Conservation (phyloP, 2,888 invertebrate genomes). For the Megastigmus dorsalis region DNA sequence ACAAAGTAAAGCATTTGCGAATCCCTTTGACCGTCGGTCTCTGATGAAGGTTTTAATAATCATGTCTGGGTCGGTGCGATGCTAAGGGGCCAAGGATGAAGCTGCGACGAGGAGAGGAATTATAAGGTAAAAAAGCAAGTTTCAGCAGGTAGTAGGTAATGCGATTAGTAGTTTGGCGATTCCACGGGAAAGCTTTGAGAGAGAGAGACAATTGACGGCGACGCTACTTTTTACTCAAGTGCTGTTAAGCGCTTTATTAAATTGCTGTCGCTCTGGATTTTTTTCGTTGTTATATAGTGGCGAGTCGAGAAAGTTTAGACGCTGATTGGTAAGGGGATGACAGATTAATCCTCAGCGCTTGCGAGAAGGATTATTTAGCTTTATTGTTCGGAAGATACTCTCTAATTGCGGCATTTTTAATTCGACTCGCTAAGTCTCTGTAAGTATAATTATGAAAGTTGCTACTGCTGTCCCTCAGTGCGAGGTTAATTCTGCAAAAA, state of each 20-base stretch:
- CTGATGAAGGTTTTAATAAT: constrained; percentile 25
- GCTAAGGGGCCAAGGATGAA: neutral
- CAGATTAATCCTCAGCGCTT: too few species aligned
- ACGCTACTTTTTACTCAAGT: neutral
- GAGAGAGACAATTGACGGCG: too few species aligned
- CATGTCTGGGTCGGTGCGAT: neutral
- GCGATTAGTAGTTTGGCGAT: constrained; percentile 34
- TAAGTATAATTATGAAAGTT: too few species aligned
- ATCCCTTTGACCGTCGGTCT: too few species aligned
- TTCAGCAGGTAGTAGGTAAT: constrained; percentile 6
- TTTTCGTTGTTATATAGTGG: too few species aligned
- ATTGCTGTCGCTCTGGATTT: neutral
- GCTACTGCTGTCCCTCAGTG: too few species aligned
- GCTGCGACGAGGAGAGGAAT: neutral
- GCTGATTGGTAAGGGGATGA: too few species aligned
- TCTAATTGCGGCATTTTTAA: neutral
- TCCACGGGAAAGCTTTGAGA: neutral
- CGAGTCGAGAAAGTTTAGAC: too few species aligned
- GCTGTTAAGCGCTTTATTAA: constrained; percentile 16
- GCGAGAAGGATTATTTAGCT: neutral
- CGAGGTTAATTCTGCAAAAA: too few species aligned
- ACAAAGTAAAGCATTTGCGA: too few species aligned
- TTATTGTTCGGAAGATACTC: neutral
- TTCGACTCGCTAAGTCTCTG: too few species aligned
- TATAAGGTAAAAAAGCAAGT: neutral